These are phyloP conservation scores for Chrysolina oricalcia DNA, from an alignment of 2,888 invertebrate species.

Conservation along the genomic window DNA sequence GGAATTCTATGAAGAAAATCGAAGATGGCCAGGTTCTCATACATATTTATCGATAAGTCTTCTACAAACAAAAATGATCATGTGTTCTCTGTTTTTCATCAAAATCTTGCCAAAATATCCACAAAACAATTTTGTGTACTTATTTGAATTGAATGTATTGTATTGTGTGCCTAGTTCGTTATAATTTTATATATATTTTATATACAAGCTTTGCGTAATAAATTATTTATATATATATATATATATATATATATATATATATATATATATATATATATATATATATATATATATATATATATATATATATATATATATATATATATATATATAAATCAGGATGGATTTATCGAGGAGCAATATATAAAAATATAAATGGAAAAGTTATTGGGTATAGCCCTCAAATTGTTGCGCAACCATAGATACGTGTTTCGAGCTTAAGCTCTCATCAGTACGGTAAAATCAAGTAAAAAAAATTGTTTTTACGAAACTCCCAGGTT, in stretches of 20 bases:
- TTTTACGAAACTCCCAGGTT: too few relatives aligned
- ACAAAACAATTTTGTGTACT: slow-evolving; percentile 42
- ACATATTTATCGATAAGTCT: slow-evolving; percentile 59
- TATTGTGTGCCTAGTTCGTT: slow-evolving; percentile 54
- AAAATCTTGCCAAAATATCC: slow-evolving; percentile 56
- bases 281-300: too few relatives aligned
- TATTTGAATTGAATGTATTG: slow-evolving; percentile 53
- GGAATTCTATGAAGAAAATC: slow-evolving; percentile 93
- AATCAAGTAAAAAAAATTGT: too few relatives aligned
- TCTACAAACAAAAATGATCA: slow-evolving; percentile 6
- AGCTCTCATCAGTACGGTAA: too few relatives aligned
- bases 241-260: slow-evolving; percentile 46
- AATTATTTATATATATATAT: slow-evolving; percentile 62
- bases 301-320: too few relatives aligned
- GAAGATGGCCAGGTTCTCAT: slow-evolving; percentile 81
- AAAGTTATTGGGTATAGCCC: too few relatives aligned
- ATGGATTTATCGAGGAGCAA: too few relatives aligned
- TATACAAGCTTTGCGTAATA: slow-evolving; percentile 59
- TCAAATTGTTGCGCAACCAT: too few relatives aligned
- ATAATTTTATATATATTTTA: slow-evolving; percentile 62
- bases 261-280: slow-evolving; percentile 31
- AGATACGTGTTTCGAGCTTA: too few relatives aligned
- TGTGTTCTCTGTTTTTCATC: slow-evolving; percentile 29
- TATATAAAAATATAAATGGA: too few relatives aligned
- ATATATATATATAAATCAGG: too few relatives aligned